Conservation (phyloP, 2,113 vertebrate species). For the Jacana jacana region DNA sequence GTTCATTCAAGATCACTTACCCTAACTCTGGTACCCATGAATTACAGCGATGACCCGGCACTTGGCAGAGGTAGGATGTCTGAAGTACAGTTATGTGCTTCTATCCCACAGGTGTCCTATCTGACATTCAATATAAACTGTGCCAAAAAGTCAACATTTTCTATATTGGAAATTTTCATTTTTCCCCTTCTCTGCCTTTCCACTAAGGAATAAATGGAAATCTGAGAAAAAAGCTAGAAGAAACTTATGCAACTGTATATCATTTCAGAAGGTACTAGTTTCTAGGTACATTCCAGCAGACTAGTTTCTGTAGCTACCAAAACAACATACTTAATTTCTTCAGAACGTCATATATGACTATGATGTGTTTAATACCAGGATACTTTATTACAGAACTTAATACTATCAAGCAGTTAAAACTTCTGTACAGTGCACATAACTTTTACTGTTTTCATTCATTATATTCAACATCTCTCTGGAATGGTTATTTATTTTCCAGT, state of each 20-base stretch:
- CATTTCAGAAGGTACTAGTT: background rate
- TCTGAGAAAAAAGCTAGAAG: background rate
- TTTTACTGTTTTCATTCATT: background rate
- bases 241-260: background rate
- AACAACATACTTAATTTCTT: fast-evolving
- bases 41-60: background rate
- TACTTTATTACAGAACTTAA: background rate
- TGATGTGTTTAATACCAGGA: background rate
- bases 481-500: conserved; percentile 2
- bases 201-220: background rate
- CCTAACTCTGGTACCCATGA: no score
- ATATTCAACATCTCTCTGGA: background rate
- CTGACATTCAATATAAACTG: background rate
- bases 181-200: background rate
- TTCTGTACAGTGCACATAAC: background rate
- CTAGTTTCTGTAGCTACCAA: background rate
- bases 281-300: no score
- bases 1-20: background rate
- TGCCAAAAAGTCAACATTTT: background rate
- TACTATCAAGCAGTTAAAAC: background rate
- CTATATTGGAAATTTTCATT: background rate
- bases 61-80: background rate
- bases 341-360: background rate
- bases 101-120: background rate
- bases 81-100: background rate